These are phyloP conservation scores for Mamestra brassicae DNA, from an alignment of 2,888 invertebrate genomes.

Conservation along the genomic window DNA sequence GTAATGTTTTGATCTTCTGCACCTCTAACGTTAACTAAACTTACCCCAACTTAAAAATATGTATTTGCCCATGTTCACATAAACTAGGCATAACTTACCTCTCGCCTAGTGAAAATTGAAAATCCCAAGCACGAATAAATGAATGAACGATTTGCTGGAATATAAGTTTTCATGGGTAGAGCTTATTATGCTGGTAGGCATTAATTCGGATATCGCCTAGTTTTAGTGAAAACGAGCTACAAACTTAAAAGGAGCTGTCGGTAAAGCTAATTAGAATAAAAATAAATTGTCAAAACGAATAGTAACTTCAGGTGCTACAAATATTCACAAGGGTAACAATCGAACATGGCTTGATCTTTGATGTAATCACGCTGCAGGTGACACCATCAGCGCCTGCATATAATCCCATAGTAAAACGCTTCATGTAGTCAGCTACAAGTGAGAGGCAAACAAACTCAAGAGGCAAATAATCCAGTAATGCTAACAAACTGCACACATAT, in stretches of 20 bases:
- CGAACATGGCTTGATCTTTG: background rate
- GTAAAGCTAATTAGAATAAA: too few relatives aligned
- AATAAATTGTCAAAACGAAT: too few relatives aligned
- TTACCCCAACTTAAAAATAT: background rate
- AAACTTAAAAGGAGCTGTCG: background rate
- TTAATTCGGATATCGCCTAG: too few relatives aligned
- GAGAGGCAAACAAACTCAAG: constrained; percentile 10
- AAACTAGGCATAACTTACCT: too few relatives aligned
- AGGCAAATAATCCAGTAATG: constrained; percentile 3
- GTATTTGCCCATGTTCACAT: too few relatives aligned
- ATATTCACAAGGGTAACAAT: background rate
- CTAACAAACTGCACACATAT: constrained; percentile 19
- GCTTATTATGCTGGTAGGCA: too few relatives aligned
- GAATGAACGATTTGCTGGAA: too few relatives aligned
- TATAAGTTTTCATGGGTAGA: too few relatives aligned
- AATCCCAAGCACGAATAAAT: too few relatives aligned
- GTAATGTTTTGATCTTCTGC: background rate
- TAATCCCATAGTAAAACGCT: background rate
- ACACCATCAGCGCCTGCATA: background rate
- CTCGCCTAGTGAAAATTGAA: too few relatives aligned
- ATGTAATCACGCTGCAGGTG: background rate
- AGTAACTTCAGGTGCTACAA: background rate
- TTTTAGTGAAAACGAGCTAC: background rate
- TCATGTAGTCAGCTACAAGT: background rate
- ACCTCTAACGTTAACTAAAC: background rate